Evolutionary conservation across 2,113 vertebrate species (phyloP).

Genomic region (Pelusios castaneus): DNA sequence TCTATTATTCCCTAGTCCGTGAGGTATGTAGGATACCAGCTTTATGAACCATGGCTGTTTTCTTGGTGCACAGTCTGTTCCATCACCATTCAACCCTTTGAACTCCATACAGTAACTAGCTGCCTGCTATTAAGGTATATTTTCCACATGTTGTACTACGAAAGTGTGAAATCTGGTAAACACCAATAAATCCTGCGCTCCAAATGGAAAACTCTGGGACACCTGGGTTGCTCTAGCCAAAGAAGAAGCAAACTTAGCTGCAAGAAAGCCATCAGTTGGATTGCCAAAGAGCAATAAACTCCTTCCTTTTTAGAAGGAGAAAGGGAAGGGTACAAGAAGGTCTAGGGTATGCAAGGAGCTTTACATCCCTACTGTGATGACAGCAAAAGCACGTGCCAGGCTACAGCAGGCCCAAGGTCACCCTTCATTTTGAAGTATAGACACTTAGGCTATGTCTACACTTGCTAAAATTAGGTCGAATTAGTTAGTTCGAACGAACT

Average conservation of each 20-base stretch:
- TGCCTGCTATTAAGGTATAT: neutral
- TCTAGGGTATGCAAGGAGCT: neutral
- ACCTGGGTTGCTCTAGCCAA: neutral
- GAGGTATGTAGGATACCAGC: slow-evolving; percentile 39
- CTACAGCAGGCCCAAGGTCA: slow-evolving; percentile 14
- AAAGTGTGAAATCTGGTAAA: neutral
- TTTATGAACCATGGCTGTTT: slow-evolving; percentile 30
- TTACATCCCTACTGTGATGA: neutral
- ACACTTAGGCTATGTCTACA: too few relatives aligned
- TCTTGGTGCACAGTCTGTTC: slow-evolving; percentile 14
- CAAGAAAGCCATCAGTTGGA: neutral
- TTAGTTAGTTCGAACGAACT: too few relatives aligned
- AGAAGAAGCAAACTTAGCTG: neutral
- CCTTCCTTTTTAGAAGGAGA: slow-evolving; percentile 39
- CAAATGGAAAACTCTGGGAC: neutral
- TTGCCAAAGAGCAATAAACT: slow-evolving; percentile 18
- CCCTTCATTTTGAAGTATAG: neutral
- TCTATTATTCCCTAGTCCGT: neutral
- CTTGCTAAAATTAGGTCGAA: too few relatives aligned
- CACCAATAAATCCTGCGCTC: neutral
- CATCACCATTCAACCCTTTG: neutral
- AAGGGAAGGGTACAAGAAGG: slow-evolving; percentile 46
- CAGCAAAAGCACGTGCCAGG: neutral
- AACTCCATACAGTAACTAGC: slow-evolving; percentile 35
- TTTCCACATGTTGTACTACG: neutral